Evolutionary conservation across 2,888 invertebrate genomes (phyloP), one percentile per base, ranked within the genome.

Genomic region (Dryomyza anilis): DNA sequence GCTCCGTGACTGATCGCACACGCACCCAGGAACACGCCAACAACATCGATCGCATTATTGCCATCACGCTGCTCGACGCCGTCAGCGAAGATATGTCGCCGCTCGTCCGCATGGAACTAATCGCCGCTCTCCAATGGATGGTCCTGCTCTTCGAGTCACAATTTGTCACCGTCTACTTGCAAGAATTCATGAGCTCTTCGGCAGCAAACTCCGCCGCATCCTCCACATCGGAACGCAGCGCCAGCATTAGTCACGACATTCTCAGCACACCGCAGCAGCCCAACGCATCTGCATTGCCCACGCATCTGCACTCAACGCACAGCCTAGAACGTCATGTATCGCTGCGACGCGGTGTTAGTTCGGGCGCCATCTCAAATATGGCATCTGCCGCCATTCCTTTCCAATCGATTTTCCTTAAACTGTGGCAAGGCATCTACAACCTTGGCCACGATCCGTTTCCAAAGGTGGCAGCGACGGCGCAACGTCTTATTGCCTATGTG

Each of bases 21-120:
- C 89, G 96, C 73, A 91, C 92, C 57, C 95, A 96, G 78, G 95
- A 96, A 77, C 97, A 98, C 84, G 95, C 96, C 48, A 95, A 94
- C 83, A 93, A 92, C 78, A 93, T 97, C 66, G 96, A 97, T 85
- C 95, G 96, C 78, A 91, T 92, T 74, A 92, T 98, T 70, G 96
- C 93, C 69, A 92, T 95, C 85, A 92, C 89, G 63, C 86, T 99
- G 71, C 89, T 95, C 60, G 90, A 89, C 76, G 89, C 90, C 33
- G 87, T 92, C 72, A 87, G 89, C 39, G 85, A 87, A 72, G 96
- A 99, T 85, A 95, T 94, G 86, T 92, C 93, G 73, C 91, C 93
- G 67, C 85, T 97, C 73, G 97, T 97, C 70, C 88, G 98, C 70
- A 86, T 89, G 77, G 94, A 98, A 85, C 85, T 97, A 66, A 90